Evolutionary conservation across 1,140 invertebrate species (phyloP), one percentile per base, ranked within the genome.

Genomic region (Littorina saxatilis): DNA sequence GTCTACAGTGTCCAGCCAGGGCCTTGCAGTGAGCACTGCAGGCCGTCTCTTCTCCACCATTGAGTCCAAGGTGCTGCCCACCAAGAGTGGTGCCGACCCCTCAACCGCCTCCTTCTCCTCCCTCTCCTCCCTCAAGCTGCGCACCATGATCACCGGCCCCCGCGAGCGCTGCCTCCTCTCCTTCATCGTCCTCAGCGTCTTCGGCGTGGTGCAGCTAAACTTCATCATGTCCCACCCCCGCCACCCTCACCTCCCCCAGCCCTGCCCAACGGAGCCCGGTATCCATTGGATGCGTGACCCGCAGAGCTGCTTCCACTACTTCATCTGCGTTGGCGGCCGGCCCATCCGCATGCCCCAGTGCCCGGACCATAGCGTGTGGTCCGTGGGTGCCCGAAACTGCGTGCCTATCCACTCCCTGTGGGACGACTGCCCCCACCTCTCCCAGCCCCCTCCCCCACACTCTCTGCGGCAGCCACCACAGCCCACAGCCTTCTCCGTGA

Each of bases 261-360:
- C n/a, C n/a, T 82, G 80, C 43, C 37, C 39, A 7, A 20, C 55
- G 11, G 40, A 20, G 20, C 55, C 75, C 0, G 74, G 73, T 5
- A 52, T 82, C 39, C 80, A 82, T 58, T 82, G 80, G 80, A 61
- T 82, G 7, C 80, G 80, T 3, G 80, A 76, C 52, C 80, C 80
- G 5, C 40, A 40, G 1, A 68, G 37, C n/a, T 82, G 80, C 32
- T 29, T 43, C 58, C 35, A 32, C 17, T 82, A 82, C 55, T 76
- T 77, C 73, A 77, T 82, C 58, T 82, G 80, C 55, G 80, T 77
- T n/a, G 27, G 55, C 0, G 55, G 52, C 20, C 73, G 66, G 61
- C 80, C 80, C 2, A 52, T 82, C 15, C 75, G 70, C 52, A 82
- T 82, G 80, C 73, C 80, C 3, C 32, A 52, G 1, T 82, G 80